Percentiles rank a stretch among this genome's conserved stretches.
phyloP scores from a whole-genome alignment of 2,888 invertebrate species.

The Clepsis dumicolana region DNA sequence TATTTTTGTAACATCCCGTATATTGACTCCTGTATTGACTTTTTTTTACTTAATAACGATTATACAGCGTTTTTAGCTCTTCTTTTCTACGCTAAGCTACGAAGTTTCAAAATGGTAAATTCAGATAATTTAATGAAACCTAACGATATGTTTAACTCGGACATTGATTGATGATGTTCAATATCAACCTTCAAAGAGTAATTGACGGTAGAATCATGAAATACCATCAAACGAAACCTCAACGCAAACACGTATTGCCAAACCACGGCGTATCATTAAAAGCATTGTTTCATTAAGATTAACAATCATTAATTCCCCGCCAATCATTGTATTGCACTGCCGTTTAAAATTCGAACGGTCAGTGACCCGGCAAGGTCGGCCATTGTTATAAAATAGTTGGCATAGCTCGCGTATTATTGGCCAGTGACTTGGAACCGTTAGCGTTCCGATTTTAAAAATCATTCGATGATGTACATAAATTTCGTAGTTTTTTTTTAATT shows the following conservation, averaged over 20 bases:
- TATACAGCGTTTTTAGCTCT: no score
- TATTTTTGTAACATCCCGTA: no score
- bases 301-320: constrained; percentile 34
- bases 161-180: constrained; percentile 34
- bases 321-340: constrained; percentile 31
- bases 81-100: no score
- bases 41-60: no score
- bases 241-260: constrained; percentile 23
- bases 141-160: constrained; percentile 5
- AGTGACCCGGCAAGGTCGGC: constrained; percentile 42
- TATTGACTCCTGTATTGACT: no score
- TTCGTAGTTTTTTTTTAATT: no score
- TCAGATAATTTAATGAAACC: neutral
- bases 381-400: constrained; percentile 41
- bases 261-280: constrained; percentile 31
- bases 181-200: constrained; percentile 26
- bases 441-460: neutral
- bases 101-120: neutral
- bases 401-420: constrained; percentile 20
- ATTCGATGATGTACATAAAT: no score
- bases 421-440: constrained; percentile 2
- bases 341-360: constrained; percentile 38
- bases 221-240: constrained; percentile 26
- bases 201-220: constrained; percentile 21
- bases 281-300: constrained; percentile 38